phyloP scores from a whole-genome alignment of 2,113 vertebrate species.

The Cisticola juncidis region DNA sequence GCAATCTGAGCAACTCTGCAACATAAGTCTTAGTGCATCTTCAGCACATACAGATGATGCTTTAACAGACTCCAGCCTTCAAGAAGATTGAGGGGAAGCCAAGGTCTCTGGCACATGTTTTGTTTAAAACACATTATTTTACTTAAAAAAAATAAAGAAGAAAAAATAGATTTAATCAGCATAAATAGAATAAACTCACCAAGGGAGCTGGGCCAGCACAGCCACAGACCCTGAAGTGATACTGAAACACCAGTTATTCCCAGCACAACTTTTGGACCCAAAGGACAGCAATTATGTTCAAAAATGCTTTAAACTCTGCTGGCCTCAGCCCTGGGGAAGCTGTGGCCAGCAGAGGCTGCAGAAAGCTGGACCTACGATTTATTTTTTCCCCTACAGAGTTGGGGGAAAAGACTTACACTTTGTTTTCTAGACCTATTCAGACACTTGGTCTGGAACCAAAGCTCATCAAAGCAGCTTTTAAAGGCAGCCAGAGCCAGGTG shows the following conservation, averaged over 20 bases:
- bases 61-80: constrained; percentile 51
- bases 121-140: constrained; percentile 57
- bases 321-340: not conserved
- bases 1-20: constrained; percentile 56
- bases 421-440: not conserved
- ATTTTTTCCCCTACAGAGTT: not conserved
- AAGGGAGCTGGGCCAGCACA: not conserved
- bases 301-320: not conserved
- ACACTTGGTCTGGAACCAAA: not conserved
- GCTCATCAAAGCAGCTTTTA: not conserved
- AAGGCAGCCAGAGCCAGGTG: not conserved
- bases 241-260: not conserved
- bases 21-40: constrained; percentile 55
- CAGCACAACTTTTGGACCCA: not conserved
- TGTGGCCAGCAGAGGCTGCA: not conserved
- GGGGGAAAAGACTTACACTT: not conserved
- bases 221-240: not conserved
- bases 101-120: constrained; percentile 55
- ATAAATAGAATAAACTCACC: not conserved
- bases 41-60: constrained; percentile 65
- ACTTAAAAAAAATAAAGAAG: not conserved
- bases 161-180: not conserved
- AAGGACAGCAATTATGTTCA: not conserved
- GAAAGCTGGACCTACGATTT: not conserved
- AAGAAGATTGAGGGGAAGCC: constrained; percentile 64